Base-by-base conservation (phyloP, 2,797 vertebrate species). In the Enteromius paludinosus region DNA sequence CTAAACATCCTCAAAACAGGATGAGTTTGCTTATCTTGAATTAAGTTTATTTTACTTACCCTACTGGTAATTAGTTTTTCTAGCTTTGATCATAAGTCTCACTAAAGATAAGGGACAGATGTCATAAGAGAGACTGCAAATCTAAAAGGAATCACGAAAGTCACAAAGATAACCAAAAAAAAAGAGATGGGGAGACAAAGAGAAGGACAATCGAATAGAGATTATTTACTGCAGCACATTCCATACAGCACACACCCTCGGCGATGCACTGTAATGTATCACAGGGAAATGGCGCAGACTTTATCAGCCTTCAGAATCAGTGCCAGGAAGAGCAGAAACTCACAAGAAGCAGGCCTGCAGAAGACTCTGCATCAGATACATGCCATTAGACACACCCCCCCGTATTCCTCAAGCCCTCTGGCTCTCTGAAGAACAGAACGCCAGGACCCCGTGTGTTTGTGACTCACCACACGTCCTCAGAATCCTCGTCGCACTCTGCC, bases 401-500 rank as follows among this genome's bases (percentile, higher is more conserved):
- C 12, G 28, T 70, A 45, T 45, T 20, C 65, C 49, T 30, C 11
- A 70, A 33, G 23, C 49, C 78, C 23, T 41, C 49, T 1, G 78
- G 78, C 52, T 79, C 25, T 70, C 35, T 33, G 11, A 82, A 52
- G 7, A 52, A n/a, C 80, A 54, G 70, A 82, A 38, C 30, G 23
- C 4, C 43, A 66, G 14, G 54, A 52, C 78, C 65, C 10, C 12
- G 0, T n/a, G 56, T 56, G 28, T 49, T 25, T 72, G 12, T 56
- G 65, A 81, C 87, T 86, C 94, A 96, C 96, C 96, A 96, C 90
- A 96, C 95, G 83, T 96, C 96, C 86, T 96, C 96, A 3, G 95
- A 95, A 68, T 96, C 96, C 92, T 95, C 95, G 4, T 96, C 96
- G 69, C 96, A 96, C 88, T 96, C 95, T 4, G 95, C 96, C 25